Evolutionary conservation across 2,113 vertebrate species (phyloP).

Genomic region (Odobenus rosmarus): DNA sequence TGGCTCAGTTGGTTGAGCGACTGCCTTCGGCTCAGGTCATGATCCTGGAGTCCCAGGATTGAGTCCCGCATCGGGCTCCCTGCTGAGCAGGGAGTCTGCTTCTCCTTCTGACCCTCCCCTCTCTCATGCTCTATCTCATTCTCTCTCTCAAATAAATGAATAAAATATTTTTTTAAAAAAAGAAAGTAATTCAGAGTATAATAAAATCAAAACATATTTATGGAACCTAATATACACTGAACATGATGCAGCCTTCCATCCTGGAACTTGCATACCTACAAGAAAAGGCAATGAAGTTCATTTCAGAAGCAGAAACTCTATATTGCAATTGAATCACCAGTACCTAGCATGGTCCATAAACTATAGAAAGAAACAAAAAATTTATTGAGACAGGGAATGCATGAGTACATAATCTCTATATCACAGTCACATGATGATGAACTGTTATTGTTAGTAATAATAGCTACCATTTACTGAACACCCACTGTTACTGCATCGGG

Average conservation of each 20-base stretch:
- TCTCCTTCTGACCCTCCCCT: too few species aligned
- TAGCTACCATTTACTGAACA: background rate
- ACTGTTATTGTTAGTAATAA: background rate
- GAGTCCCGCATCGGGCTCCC: too few species aligned
- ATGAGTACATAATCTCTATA: background rate
- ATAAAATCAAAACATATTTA: background rate
- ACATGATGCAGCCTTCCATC: background rate
- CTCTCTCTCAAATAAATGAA: too few species aligned
- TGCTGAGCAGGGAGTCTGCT: too few species aligned
- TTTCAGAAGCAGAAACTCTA: background rate
- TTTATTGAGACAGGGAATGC: background rate
- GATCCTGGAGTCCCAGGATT: too few species aligned
- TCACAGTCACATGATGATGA: background rate
- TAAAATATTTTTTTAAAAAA: too few species aligned
- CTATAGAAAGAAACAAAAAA: background rate
- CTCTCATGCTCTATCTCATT: too few species aligned
- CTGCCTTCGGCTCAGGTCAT: too few species aligned
- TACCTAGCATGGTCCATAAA: background rate
- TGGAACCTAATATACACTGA: background rate
- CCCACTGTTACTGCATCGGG: background rate
- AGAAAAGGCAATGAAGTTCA: background rate
- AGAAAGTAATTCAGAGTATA: background rate
- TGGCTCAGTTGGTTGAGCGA: too few species aligned
- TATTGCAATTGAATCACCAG: background rate
- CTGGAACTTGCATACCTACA: background rate